Conservation (phyloP, 2,797 vertebrate genomes). For the Buphagus erythrorhynchus region DNA sequence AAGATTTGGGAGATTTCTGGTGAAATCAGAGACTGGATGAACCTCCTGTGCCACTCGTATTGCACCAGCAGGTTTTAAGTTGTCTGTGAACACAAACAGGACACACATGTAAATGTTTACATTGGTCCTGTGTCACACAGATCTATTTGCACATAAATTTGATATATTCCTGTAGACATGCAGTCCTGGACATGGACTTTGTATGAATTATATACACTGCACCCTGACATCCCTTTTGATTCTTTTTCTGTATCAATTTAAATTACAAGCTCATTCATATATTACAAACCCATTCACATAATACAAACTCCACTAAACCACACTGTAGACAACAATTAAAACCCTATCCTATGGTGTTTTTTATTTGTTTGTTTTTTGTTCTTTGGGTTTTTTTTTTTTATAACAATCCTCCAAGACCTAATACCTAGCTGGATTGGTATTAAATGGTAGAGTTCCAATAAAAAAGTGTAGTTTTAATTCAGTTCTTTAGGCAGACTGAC, state of each 20-base stretch:
- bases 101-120: neutral
- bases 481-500: neutral
- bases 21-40: neutral
- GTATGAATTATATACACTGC: neutral
- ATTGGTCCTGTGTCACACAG: neutral
- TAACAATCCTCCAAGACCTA: neutral
- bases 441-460: neutral
- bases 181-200: neutral
- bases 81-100: neutral
- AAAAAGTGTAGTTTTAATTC: neutral
- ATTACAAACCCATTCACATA: neutral
- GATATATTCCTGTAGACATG: neutral
- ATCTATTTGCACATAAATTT: neutral
- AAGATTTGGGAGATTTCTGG: neutral
- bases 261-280: neutral
- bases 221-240: neutral
- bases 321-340: neutral
- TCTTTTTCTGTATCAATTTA: neutral
- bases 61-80: neutral
- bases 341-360: neutral
- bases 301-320: neutral
- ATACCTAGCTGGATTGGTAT: neutral
- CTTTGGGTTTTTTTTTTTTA: neutral
- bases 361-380: too few relatives aligned
- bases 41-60: neutral